These are phyloP conservation scores for Unio pictorum DNA, from an alignment of 2,888 invertebrate species.

Conservation along the genomic window DNA sequence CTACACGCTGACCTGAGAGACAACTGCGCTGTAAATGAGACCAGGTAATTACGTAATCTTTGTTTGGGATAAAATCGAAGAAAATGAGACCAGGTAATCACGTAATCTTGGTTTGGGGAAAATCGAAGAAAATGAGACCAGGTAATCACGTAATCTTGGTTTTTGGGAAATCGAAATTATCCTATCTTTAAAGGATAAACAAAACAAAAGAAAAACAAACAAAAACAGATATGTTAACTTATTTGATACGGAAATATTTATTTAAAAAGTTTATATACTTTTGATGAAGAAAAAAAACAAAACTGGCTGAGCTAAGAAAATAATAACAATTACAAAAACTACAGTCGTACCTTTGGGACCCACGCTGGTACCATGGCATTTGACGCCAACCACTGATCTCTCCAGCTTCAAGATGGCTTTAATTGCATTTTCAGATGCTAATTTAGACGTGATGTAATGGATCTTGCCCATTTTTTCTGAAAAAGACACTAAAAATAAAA, in stretches of 20 bases:
- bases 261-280: background rate
- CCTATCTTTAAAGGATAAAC: too few relatives aligned
- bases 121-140: too few relatives aligned
- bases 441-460: constrained; percentile 29
- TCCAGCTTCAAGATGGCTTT: constrained; percentile 36
- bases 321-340: background rate
- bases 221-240: background rate
- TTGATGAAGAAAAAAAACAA: background rate
- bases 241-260: background rate
- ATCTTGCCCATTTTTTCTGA: constrained; percentile 23
- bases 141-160: too few relatives aligned
- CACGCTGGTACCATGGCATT: constrained; percentile 40
- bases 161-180: too few relatives aligned
- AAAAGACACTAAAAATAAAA: background rate
- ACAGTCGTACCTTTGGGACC: constrained; percentile 26
- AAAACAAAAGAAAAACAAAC: too few relatives aligned
- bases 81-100: too few relatives aligned
- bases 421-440: constrained; percentile 35
- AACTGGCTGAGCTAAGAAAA: background rate
- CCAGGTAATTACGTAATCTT: too few relatives aligned
- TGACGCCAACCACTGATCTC: constrained; percentile 40
- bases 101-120: too few relatives aligned
- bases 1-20: too few relatives aligned
- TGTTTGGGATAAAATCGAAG: too few relatives aligned
- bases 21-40: too few relatives aligned